Evolutionary conservation across 23 tunicate genomes (phyloP), one percentile per base, ranked within the genome.

Genomic region (Halocynthia aurantium): DNA sequence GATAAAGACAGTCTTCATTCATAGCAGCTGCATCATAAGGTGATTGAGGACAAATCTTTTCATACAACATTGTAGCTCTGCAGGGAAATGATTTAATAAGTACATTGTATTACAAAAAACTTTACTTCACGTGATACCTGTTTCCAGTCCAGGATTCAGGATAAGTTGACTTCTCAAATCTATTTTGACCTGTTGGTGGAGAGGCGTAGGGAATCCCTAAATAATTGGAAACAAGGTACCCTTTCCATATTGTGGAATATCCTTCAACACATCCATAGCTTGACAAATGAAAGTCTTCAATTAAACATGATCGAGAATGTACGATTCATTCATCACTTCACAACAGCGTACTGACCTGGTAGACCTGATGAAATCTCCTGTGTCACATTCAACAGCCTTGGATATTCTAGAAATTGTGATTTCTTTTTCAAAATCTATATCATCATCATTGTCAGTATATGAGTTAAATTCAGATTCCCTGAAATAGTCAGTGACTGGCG

Each of bases 241-340:
- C 86, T 6, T 65, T 62, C 81, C 75, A 64, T 11, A 52, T 62
- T 52, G 52, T 72, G 66, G 61, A 50, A 0, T 75, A 74, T 17
- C 86, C 86, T 62, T 75, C 81, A 51, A 83, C 80, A 51, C 86
- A 83, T 44, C 86, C 86, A 6, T 50, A 75, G 53, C 86, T 83
- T 0, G 4, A 31, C 44, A 1, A 31, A 31, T 31, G 1, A 31
- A 31, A 31, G 44, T 71, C 21, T 12, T 19, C 21, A 11, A 10
- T 52, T 8, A 5, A 67, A 21, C 52, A 64, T 60, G 18, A 60
- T 60, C 64, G 18, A 60, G 4, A 60, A 15, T 60, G 18, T 60
- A 60, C 18, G 4, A 60, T 60, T 60, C 44, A 1, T 60, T 4
- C 17, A 60, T 4, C n/a, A n/a, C n/a, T n/a, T 60, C 18, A 60